Conservation (phyloP, 2,888 invertebrate species). For the Apodemia zela region DNA sequence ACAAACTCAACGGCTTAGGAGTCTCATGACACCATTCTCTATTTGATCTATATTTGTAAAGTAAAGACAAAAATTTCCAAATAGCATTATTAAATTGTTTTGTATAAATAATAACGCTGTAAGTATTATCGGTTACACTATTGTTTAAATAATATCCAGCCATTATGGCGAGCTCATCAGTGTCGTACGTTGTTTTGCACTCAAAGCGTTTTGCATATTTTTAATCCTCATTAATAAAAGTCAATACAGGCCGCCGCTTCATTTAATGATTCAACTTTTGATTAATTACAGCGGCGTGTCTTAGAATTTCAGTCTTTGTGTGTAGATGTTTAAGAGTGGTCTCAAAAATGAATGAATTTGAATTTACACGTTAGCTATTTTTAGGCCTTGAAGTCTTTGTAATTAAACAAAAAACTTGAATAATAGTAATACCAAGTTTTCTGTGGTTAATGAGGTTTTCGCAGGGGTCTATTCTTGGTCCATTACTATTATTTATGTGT, state of each 20-base stretch:
- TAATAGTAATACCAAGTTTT: too few relatives aligned
- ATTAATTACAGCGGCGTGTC: constrained; percentile 8
- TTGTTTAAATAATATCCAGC: constrained; percentile 25
- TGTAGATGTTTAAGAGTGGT: not conserved
- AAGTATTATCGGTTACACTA: too few relatives aligned
- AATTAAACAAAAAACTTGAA: not conserved
- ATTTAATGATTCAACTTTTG: constrained; percentile 8
- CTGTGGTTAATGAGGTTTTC: too few relatives aligned
- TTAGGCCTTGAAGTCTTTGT: not conserved
- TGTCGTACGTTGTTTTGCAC: constrained; percentile 40
- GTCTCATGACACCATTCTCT: too few relatives aligned
- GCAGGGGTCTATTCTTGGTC: too few relatives aligned
- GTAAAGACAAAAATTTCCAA: too few relatives aligned
- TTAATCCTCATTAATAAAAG: constrained; percentile 55
- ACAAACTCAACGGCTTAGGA: too few relatives aligned
- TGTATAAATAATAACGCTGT: too few relatives aligned
- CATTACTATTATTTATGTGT: too few relatives aligned
- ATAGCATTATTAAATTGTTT: too few relatives aligned
- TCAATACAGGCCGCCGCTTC: constrained; percentile 39
- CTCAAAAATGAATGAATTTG: not conserved
- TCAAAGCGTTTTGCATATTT: constrained; percentile 47
- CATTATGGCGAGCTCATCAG: constrained; percentile 41
- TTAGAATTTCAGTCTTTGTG: constrained; percentile 3
- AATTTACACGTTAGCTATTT: not conserved
- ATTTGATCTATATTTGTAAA: too few relatives aligned